A percentile compares a stretch with the other conserved stretches of the same genome.
These are phyloP conservation scores for Ptiloglossa arizonensis DNA, from an alignment of 1,140 invertebrate genomes.

Conservation along the genomic window DNA sequence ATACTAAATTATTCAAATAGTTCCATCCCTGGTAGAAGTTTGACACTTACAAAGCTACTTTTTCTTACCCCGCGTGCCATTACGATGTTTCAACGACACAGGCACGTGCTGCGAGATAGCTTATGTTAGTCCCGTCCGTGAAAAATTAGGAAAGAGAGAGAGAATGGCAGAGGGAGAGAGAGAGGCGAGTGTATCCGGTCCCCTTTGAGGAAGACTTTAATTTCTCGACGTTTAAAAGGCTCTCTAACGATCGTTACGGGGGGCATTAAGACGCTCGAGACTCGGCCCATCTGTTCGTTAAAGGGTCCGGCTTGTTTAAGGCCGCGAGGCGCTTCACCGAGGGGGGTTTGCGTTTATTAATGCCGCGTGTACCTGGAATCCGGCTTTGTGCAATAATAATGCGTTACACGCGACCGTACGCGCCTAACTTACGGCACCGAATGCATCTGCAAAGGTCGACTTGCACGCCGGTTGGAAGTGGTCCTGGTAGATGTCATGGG, in stretches of 20 bases:
- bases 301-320: conserved; percentile 32
- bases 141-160: neutral
- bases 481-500: neutral
- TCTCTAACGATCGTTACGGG: conserved; percentile 47
- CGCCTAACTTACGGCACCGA: neutral
- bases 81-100: conserved; percentile 6
- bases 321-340: neutral
- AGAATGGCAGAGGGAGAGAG: no score
- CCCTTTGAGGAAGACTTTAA: conserved; percentile 17
- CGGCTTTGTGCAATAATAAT: conserved; percentile 30
- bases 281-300: conserved; percentile 32
- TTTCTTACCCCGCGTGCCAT: conserved; percentile 7
- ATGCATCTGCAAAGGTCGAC: neutral
- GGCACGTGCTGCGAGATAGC: neutral
- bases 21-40: no score
- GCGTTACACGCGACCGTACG: neutral
- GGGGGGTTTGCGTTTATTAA: conserved; percentile 14
- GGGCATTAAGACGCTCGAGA: conserved; percentile 31
- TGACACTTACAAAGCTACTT: conserved; percentile 6
- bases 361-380: conserved; percentile 7
- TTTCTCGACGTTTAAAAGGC: conserved; percentile 22
- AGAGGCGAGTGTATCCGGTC: neutral
- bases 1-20: neutral
- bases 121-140: neutral
- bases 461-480: conserved; percentile 8